Evolutionary conservation across 2,888 invertebrate species (phyloP).

Genomic region (Hanleya hanleyi): DNA sequence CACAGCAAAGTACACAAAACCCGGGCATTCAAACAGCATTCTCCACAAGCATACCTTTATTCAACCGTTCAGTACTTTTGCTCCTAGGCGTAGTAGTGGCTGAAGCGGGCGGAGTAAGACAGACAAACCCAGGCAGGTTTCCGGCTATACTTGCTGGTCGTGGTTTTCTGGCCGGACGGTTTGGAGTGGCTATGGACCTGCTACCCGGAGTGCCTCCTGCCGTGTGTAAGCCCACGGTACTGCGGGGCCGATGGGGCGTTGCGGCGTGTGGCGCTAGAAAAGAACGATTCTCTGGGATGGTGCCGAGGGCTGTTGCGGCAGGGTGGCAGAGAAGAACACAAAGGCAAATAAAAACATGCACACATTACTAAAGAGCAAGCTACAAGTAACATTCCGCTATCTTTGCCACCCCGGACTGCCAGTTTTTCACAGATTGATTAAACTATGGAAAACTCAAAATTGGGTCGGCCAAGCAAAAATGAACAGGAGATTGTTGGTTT

Average conservation of each 20-base stretch:
- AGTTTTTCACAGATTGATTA: too few relatives aligned
- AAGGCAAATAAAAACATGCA: constrained; percentile 5
- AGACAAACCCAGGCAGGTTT: constrained; percentile 62
- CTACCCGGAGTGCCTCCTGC: constrained; percentile 33
- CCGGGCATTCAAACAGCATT: not conserved
- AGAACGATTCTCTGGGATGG: constrained; percentile 67
- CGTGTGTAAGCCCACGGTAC: constrained; percentile 46
- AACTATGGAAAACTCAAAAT: too few relatives aligned
- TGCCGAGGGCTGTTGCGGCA: constrained; percentile 55
- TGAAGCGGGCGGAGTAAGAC: constrained; percentile 43
- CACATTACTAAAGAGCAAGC: constrained; percentile 6
- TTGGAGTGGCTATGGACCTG: constrained; percentile 52
- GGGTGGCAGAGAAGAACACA: constrained; percentile 1
- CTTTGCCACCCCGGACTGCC: too few relatives aligned
- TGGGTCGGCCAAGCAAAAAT: too few relatives aligned
- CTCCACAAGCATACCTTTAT: constrained; percentile 38
- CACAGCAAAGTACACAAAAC: too few relatives aligned
- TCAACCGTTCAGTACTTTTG: constrained; percentile 60
- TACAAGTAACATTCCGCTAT: too few relatives aligned
- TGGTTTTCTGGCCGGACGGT: constrained; percentile 47
- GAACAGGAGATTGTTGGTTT: too few relatives aligned
- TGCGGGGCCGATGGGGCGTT: constrained; percentile 51
- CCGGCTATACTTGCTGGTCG: constrained; percentile 65
- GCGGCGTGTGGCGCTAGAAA: constrained; percentile 59
- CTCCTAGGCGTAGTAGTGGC: constrained; percentile 45